Conservation (phyloP, 2,888 invertebrate genomes). For the Artemia sinica region DNA sequence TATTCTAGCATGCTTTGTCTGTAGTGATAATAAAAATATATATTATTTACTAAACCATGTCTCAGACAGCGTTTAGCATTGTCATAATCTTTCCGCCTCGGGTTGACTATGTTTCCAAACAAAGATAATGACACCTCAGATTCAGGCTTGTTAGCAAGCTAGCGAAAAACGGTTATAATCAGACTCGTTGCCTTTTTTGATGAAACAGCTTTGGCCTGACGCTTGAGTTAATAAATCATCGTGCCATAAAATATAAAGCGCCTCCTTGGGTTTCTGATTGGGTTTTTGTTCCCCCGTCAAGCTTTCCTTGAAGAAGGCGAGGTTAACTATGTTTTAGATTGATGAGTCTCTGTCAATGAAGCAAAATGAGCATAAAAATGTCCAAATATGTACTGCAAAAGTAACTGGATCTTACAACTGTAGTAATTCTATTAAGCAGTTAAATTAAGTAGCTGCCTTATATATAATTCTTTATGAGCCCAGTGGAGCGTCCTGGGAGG, state of each 20-base stretch:
- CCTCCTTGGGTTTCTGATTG: slow-evolving; percentile 3
- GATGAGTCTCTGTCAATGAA: too few relatives aligned
- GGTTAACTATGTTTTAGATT: too few relatives aligned
- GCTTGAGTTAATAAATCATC: slow-evolving; percentile 9
- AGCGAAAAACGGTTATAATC: not conserved
- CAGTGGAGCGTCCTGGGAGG: too few relatives aligned
- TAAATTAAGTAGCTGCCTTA: too few relatives aligned
- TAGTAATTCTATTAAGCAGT: too few relatives aligned
- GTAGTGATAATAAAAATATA: not conserved
- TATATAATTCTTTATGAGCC: too few relatives aligned
- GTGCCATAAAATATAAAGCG: not conserved
- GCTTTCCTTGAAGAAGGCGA: too few relatives aligned
- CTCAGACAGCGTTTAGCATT: not conserved
- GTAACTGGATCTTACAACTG: too few relatives aligned
- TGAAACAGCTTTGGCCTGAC: not conserved
- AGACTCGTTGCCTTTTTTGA: not conserved
- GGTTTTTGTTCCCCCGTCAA: not conserved
- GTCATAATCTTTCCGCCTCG: not conserved
- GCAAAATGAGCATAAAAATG: too few relatives aligned
- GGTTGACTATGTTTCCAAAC: slow-evolving; percentile 5
- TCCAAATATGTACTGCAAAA: too few relatives aligned
- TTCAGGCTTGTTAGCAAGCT: slow-evolving; percentile 9
- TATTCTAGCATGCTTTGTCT: too few relatives aligned
- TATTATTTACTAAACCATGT: not conserved
- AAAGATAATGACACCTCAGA: slow-evolving; percentile 6